These are phyloP conservation scores for Pemphigus obesinymphae DNA, from an alignment of 1,140 invertebrate species.

Conservation along the genomic window DNA sequence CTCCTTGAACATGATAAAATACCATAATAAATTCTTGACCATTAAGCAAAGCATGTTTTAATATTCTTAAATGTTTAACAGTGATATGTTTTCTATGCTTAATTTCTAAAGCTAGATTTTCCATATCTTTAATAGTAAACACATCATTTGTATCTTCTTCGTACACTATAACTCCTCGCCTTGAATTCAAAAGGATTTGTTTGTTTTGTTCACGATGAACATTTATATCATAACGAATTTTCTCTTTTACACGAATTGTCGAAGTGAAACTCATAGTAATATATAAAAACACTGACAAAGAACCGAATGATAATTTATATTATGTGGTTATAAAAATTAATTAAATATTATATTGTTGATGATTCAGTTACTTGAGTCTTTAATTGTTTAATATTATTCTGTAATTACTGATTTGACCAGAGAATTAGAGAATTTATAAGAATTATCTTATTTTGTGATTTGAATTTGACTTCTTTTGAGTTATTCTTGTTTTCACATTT, in stretches of 20 bases:
- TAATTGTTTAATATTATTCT: no score
- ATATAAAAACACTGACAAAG: background rate
- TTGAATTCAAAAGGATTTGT: conserved; percentile 9
- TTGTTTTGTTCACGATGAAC: conserved; percentile 12
- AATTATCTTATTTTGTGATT: no score
- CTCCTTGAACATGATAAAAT: background rate
- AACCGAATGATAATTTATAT: no score
- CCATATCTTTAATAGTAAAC: background rate
- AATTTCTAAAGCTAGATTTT: background rate
- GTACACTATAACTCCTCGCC: background rate
- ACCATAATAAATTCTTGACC: background rate
- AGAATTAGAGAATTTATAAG: no score
- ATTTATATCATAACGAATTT: conserved; percentile 29
- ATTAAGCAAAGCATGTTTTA: conserved; percentile 5
- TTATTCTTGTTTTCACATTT: no score
- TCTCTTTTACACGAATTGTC: conserved; percentile 11
- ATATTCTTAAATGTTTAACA: conserved; percentile 6
- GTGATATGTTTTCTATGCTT: background rate
- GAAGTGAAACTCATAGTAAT: background rate
- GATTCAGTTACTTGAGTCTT: no score
- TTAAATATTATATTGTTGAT: no score
- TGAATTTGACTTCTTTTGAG: no score
- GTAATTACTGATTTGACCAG: no score
- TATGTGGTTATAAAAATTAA: no score
- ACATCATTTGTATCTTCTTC: background rate